Percentiles rank a stretch among this genome's conserved stretches.
Evolutionary conservation across 1,140 invertebrate species (phyloP).

Genomic region (Trichomalopsis sarcophagae): DNA sequence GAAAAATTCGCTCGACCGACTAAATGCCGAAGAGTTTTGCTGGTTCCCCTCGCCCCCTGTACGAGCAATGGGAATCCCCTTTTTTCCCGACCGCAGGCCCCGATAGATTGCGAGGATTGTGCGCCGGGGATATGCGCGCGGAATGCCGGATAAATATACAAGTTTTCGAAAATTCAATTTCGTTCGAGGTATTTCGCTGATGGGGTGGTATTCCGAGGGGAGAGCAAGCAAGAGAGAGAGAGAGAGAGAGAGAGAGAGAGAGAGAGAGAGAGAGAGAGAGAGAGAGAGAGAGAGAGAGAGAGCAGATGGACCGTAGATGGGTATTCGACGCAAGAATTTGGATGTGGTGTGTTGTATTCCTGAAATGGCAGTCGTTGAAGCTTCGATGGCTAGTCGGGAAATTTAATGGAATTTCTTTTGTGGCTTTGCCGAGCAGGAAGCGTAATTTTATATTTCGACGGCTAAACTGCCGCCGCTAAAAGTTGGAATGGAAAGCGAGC

Average conservation of each 20-base stretch:
- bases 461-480: too few species aligned
- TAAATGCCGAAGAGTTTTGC: not conserved
- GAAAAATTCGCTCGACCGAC: constrained; percentile 4
- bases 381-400: not conserved
- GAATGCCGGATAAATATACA: constrained; percentile 17
- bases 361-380: not conserved
- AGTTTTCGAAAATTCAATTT: constrained; percentile 35
- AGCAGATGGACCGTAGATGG: not conserved
- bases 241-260: not conserved
- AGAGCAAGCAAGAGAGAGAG: not conserved
- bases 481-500: not conserved
- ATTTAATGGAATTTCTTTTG: constrained; percentile 35
- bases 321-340: not conserved
- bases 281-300: not conserved
- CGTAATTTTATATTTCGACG: not conserved
- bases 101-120: not conserved
- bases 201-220: not conserved
- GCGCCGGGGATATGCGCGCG: not conserved
- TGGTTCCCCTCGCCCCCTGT: not conserved
- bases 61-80: not conserved
- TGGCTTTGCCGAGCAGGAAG: not conserved
- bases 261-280: not conserved
- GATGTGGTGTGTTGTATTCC: not conserved
- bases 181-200: not conserved
- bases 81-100: not conserved